Conservation (phyloP, 2,888 invertebrate genomes). For the Brenthis hecate region DNA sequence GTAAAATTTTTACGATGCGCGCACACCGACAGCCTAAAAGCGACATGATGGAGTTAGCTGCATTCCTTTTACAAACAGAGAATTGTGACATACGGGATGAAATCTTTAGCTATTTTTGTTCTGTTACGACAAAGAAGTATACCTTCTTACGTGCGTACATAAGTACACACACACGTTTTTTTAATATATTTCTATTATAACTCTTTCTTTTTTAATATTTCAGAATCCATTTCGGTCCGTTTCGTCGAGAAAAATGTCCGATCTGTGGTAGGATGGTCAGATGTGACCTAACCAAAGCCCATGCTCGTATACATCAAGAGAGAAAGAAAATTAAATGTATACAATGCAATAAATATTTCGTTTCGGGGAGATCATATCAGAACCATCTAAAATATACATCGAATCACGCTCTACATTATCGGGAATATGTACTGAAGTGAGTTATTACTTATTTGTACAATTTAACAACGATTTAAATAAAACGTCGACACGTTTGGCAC, state of each 20-base stretch:
- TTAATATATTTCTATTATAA: too few species aligned
- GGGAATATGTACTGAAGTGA: constrained; percentile 53
- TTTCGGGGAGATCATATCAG: constrained; percentile 60
- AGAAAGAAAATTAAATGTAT: constrained; percentile 49
- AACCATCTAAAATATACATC: constrained; percentile 61
- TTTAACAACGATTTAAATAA: too few species aligned
- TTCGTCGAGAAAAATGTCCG: constrained; percentile 53
- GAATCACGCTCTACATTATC: constrained; percentile 49
- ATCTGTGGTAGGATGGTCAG: constrained; percentile 59
- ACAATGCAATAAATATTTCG: constrained; percentile 58
- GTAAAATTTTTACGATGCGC: too few species aligned
- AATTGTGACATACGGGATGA: too few species aligned
- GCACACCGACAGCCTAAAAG: too few species aligned
- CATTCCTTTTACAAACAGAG: too few species aligned
- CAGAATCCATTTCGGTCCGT: constrained; percentile 53
- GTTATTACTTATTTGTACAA: constrained; percentile 28
- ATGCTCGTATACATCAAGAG: constrained; percentile 52
- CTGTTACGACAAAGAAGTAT: too few species aligned
- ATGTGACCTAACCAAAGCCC: constrained; percentile 48
- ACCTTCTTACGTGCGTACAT: too few species aligned
- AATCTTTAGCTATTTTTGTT: too few species aligned
- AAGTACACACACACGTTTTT: too few species aligned
- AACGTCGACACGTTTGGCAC: too few species aligned
- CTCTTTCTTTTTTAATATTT: neutral
- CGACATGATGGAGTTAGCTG: too few species aligned